Conservation (phyloP, 2,888 invertebrate species). For the Rotaria magnacalcarata region DNA sequence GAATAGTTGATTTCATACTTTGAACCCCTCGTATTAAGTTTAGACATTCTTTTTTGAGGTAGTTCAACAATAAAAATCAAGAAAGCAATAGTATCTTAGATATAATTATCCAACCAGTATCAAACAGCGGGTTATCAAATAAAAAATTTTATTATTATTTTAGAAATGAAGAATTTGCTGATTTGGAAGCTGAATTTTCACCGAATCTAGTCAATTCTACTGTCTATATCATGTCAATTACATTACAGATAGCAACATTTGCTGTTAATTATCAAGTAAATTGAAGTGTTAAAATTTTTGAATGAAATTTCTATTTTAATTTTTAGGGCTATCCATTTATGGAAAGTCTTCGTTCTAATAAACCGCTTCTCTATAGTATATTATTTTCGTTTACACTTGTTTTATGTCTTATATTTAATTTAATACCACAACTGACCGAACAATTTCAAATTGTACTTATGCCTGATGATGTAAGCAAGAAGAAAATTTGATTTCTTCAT, state of each 20-base stretch:
- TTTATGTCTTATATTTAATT: conserved; percentile 72
- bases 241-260: conserved; percentile 93
- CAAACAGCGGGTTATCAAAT: no score
- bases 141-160: conserved; percentile 43
- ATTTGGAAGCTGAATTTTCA: conserved; percentile 72
- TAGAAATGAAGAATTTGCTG: conserved; percentile 52
- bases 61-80: no score
- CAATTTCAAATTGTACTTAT: conserved; percentile 93
- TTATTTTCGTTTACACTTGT: conserved; percentile 71
- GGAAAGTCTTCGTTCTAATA: conserved; percentile 88
- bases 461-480: conserved; percentile 72
- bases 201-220: conserved; percentile 93
- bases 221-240: conserved; percentile 94
- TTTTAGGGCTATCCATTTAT: conserved; percentile 91
- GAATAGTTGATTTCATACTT: no score
- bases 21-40: no score
- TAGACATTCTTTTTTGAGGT: no score
- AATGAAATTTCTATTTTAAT: conserved; percentile 49
- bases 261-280: conserved; percentile 94
- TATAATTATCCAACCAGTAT: no score
- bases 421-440: conserved; percentile 76
- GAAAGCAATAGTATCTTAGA: no score
- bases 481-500: neutral
- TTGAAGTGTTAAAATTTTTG: conserved; percentile 32
- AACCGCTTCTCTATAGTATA: conserved; percentile 83